phyloP scores from a whole-genome alignment of 2,113 vertebrate genomes.

The Piprites chloris region DNA sequence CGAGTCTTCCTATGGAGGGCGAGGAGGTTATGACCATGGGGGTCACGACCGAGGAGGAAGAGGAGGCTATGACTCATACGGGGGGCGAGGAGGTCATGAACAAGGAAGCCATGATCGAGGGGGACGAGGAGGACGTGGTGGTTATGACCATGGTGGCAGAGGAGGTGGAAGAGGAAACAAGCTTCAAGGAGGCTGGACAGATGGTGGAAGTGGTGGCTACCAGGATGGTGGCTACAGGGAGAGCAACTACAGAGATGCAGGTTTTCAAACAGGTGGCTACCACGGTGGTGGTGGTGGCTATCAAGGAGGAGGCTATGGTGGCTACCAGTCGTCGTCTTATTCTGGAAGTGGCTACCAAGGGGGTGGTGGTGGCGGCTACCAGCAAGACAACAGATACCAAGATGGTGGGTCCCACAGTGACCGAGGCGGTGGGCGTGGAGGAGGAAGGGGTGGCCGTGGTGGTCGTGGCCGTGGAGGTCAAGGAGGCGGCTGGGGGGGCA shows the following conservation, averaged over 20 bases:
- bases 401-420: constrained; percentile 81
- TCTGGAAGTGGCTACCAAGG: constrained; percentile 79
- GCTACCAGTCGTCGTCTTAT: constrained; percentile 74
- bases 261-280: constrained; percentile 76
- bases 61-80: constrained; percentile 81
- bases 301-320: constrained; percentile 76
- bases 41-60: constrained; percentile 71
- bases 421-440: constrained; percentile 75
- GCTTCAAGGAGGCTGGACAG: constrained; percentile 85
- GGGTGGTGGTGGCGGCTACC: constrained; percentile 68
- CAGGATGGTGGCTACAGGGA: constrained; percentile 75
- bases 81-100: constrained; percentile 85
- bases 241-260: constrained; percentile 74
- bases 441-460: constrained; percentile 75
- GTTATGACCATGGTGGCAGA: constrained; percentile 79
- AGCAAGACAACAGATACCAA: constrained; percentile 84
- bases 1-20: constrained; percentile 53
- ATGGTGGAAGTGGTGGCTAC: constrained; percentile 80
- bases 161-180: constrained; percentile 83
- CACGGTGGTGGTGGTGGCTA: constrained; percentile 77
- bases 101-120: constrained; percentile 70
- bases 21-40: constrained; percentile 68
- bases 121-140: constrained; percentile 78
- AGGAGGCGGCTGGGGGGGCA: constrained; percentile 87
- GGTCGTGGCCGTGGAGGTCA: constrained; percentile 76